Evolutionary conservation across 64 coral and sea anemone genomes (phyloP), one percentile per base, ranked within the genome.

Genomic region (Porites lutea): DNA sequence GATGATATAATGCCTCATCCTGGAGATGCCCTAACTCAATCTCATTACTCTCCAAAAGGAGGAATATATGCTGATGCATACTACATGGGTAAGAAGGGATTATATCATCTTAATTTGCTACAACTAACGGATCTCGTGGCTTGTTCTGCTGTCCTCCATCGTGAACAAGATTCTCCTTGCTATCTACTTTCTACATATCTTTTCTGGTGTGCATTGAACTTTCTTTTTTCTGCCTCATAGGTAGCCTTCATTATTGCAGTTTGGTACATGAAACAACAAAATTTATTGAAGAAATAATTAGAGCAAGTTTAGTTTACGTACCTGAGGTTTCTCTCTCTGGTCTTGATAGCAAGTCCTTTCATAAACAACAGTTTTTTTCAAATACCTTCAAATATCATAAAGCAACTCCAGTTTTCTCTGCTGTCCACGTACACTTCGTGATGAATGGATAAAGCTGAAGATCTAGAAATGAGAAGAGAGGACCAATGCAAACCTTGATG

Each of bases 1-100:
- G 95, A 97, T 86, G 95, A 97, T 82, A 97, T 97, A 75, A 97
- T 97, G 95, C 89, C 95, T 89, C 95, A 97, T 94, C 88, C 95
- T 66, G 95, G 79, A 52, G 95, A 97, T 71, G 87, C 88, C 79
- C 80, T 97, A 67, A 70, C 95, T 52, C 95, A 97, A 63, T 90
- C 95, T 63, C 95, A 97, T 94, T 97, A 97, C 74, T 97, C 95
- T 74, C 95, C 95, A 21, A 97, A 97, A 88, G 95, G 88, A 82
- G 95, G 95, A 89, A 77, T 97, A 61, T 97, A 97, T 64, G 88
- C 70, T 22, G 95, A 97, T 91, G 22, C 92, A 19, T 97, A 97
- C 87, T 97, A 94, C 76, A 97, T 97, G 80, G 95, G 95, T 97
- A 94, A 91, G 95, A 93, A 89, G 62, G 63, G 64, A 68, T 76